Evolutionary conservation across 2,113 vertebrate species (phyloP).

Genomic region (Turnix velox): DNA sequence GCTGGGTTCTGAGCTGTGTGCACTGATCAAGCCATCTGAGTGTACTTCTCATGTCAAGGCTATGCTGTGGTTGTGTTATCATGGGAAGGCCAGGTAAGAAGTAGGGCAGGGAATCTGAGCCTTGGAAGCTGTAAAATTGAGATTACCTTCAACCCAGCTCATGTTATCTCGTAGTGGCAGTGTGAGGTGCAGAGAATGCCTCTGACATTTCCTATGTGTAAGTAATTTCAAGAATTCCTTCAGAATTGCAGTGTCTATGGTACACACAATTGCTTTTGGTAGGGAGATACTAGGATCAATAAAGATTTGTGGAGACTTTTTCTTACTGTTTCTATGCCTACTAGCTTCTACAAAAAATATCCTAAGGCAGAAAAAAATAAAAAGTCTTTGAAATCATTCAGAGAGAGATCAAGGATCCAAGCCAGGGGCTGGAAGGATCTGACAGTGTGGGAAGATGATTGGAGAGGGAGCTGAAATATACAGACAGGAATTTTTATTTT

Average conservation of each 20-base stretch:
- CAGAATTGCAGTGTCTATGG: rapidly evolving
- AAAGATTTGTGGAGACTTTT: background rate
- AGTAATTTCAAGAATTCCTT: background rate
- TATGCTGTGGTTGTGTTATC: rapidly evolving
- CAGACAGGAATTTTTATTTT: background rate
- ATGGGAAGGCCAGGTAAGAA: background rate
- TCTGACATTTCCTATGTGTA: rapidly evolving
- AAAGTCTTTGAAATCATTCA: background rate
- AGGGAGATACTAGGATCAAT: background rate
- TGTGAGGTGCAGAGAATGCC: background rate
- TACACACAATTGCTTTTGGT: background rate
- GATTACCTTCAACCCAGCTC: background rate
- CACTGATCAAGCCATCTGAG: rapidly evolving
- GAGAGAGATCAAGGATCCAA: background rate
- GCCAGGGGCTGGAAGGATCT: background rate
- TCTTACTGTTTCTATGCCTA: background rate
- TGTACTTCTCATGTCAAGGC: too few species aligned
- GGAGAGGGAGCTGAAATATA: background rate
- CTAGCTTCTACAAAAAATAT: background rate
- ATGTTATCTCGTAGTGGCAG: background rate
- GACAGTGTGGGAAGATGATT: background rate
- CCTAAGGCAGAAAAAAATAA: background rate
- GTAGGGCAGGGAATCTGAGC: background rate
- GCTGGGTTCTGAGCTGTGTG: background rate
- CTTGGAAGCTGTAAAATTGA: background rate